A percentile compares a stretch with the other conserved stretches of the same genome.
Conservation (phyloP, 2,888 invertebrate genomes). For the Erannis defoliaria region DNA sequence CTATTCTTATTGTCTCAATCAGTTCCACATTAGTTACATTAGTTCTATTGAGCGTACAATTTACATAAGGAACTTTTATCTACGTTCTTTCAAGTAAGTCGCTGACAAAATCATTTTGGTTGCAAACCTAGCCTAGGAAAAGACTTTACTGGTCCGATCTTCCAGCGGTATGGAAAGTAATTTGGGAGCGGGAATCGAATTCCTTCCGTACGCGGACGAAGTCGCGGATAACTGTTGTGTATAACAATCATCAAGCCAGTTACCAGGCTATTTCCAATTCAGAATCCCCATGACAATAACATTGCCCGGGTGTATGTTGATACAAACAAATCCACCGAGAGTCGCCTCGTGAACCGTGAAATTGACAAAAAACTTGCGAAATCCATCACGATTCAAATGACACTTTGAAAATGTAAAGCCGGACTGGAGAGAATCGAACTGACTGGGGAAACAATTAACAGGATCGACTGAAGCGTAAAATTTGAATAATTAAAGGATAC, state of each 20-base stretch:
- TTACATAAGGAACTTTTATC: too few relatives aligned
- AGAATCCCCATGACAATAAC: constrained; percentile 12
- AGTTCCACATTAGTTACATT: too few relatives aligned
- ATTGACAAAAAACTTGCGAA: constrained; percentile 82
- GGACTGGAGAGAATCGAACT: constrained; percentile 78
- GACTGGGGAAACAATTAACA: constrained; percentile 81
- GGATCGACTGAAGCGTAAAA: constrained; percentile 72
- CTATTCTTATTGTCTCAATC: too few relatives aligned
- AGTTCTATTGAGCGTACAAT: too few relatives aligned
- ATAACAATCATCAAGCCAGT: not conserved
- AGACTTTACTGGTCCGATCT: too few relatives aligned
- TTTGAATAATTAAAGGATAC: constrained; percentile 75
- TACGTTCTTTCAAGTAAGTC: too few relatives aligned
- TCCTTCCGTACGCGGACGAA: too few relatives aligned
- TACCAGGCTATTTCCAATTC: not conserved
- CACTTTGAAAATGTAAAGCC: constrained; percentile 84
- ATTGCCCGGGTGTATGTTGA: constrained; percentile 52
- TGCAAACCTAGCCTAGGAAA: too few relatives aligned
- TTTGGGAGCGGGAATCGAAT: not conserved
- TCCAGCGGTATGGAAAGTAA: too few relatives aligned
- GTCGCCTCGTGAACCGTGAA: constrained; percentile 76
- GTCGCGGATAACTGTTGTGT: not conserved
- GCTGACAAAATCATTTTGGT: too few relatives aligned
- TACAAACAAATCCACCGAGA: constrained; percentile 72
- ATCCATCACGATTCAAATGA: constrained; percentile 85